Base-by-base conservation (phyloP, 2,888 invertebrate species). In the Drepana falcataria region DNA sequence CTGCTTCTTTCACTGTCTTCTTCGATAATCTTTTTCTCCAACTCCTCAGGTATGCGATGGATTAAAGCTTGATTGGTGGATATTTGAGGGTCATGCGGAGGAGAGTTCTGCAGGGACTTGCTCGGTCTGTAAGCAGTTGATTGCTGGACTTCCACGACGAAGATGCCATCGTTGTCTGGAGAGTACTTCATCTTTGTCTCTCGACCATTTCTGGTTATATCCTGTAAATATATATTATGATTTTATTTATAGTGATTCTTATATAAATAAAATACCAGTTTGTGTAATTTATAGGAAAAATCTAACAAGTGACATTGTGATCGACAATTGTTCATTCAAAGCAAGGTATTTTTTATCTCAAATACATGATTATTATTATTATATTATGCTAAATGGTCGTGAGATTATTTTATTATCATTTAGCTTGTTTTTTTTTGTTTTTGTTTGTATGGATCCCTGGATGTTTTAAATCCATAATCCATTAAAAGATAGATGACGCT, bases 131-230 rank as follows among this genome's bases (percentile, higher is more conserved):
- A 83, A 5, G 81, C 77, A 3, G 88, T 75, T 2, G 88, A 91
- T 76, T 90, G 91, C 56, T 86, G 90, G 0, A 94, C 95, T 75
- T 95, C 95, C 0, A 95, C 95, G 2, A 95, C 95, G 67, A 95
- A 95, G 44, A 95, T 94, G 0, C 95, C 95, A 58, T 95, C 94
- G 71, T 94, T 94, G 60, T 94, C 94, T 6, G 94, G 93, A 4
- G 94, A 94, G 64, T 94, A 94, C 69, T 94, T 94, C 94, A 95
- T 94, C 71, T 94, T 95, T 0, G 95, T 95, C 76, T 95, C 95
- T 40, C 94, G 91, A 2, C 94, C 94, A 64, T 95, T 94, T 59
- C 93, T 93, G 35, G 94, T 93, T 52, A 95, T 93, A 66, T 95
- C 95, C 95, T 95, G 87, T 51, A 91, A 86, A 44, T 1, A 35